phyloP scores from a whole-genome alignment of 2,888 invertebrate genomes.

The Drosophila nigricruria region DNA sequence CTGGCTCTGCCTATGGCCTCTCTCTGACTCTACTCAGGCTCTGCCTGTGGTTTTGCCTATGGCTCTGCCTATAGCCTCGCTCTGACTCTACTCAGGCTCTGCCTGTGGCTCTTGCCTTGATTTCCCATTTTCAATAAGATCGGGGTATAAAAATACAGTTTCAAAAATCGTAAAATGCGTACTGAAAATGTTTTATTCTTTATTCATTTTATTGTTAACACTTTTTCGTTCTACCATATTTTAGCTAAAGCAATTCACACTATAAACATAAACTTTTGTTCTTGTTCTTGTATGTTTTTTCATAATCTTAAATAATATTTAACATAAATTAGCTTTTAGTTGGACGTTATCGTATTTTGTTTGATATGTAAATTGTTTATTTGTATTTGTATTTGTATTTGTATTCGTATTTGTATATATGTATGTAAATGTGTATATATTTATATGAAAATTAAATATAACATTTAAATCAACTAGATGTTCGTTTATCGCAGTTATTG shows the following conservation, averaged over 20 bases:
- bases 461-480: conserved; percentile 35
- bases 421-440: conserved; percentile 32
- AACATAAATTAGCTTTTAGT: conserved; percentile 16
- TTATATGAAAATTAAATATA: conserved; percentile 16
- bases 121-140: too few relatives aligned
- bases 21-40: too few relatives aligned
- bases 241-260: conserved; percentile 26
- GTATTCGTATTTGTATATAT: neutral
- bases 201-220: conserved; percentile 31
- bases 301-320: conserved; percentile 26
- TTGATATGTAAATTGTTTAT: conserved; percentile 46
- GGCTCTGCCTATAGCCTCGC: too few relatives aligned
- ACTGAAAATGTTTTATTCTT: conserved; percentile 40
- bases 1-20: too few relatives aligned
- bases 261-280: conserved; percentile 5
- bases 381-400: conserved; percentile 18
- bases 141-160: too few relatives aligned
- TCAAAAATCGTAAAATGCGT: conserved; percentile 2
- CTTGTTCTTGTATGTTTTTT: conserved; percentile 4
- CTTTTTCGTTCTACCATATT: conserved; percentile 13
- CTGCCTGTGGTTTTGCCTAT: too few relatives aligned
- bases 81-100: too few relatives aligned
- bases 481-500: conserved; percentile 20
- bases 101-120: too few relatives aligned
- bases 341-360: conserved; percentile 46